Base-by-base conservation (phyloP, 1,140 invertebrate genomes). In the Pseudomyrmex sp. region DNA sequence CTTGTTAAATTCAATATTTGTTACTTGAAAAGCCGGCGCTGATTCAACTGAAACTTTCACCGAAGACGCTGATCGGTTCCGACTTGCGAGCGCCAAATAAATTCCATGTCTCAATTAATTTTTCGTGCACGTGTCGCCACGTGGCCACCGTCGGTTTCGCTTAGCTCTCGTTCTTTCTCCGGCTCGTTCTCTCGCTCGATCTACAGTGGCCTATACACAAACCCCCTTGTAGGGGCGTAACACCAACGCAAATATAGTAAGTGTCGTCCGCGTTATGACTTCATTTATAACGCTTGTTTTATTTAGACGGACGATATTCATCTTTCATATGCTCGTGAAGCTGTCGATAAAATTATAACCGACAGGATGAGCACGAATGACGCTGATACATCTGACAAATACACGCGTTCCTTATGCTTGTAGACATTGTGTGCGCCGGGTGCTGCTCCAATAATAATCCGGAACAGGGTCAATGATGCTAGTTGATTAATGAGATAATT, bases 81-180 rank as follows among this genome's bases (percentile, higher is more conserved):
- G 92, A 92, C 90, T 90, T 87, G 83, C 66, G 68, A 83, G 84
- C 89, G 84, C 88, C 92, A 92, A 93, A 91, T 93, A 93, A 94
- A 93, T 93, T 93, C 92, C 90, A 92, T 90, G 91, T 94, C 92
- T 92, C 93, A 94, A 94, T 94, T 94, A 93, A 93, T 94, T 94
- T 92, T 93, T 79, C 15, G 54, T 84, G 73, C 93, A 93, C 93
- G 93, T 87, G 93, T 79, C 91, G 92, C 75, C 93, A 92, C 93
- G 93, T 93, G 94, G 63, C 89, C 35, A 35, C 84, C 85, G 90
- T 89, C 85, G 79, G 62, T 26, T 70, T 20, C 63, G 58, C 48
- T 23, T 13, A 9, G 54, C 72, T 52, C 72, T 52, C 59, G 75
- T 65, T 65, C 46, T 72, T 54, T 23, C 58, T 20, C 7, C 44